Base-by-base conservation (phyloP, 2,888 invertebrate genomes). In the Vanessa cardui region DNA sequence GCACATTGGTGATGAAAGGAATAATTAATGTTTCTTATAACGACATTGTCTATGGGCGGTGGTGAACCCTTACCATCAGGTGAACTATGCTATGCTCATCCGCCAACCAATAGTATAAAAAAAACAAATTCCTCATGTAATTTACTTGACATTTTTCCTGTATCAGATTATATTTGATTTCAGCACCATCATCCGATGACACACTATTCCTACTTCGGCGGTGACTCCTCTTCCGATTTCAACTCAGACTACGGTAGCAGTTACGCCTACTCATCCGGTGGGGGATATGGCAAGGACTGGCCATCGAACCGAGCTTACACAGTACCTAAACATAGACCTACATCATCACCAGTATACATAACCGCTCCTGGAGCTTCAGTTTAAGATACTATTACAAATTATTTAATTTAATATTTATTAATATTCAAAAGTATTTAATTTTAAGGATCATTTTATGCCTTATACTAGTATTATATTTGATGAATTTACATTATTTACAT, bases 281-380 rank as follows among this genome's bases (percentile, higher is more conserved):
- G 85, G 0, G 89, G 83, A 0, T 92, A 90, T 59, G 86, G 85
- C 0, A 93, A 93, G 69, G 93, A 93, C 64, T 93, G 93, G 91
- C 87, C 93, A 0, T 85, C 92, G 0, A 93, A 93, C 72, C 79
- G 93, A 56, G 93, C 93, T 0, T 93, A 93, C 63, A 78, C 81
- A 1, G 65, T 87, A 69, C 80, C 86, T 6, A 92, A 90, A 56
- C 85, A 86, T 31, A 80, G 90, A 44, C 86, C 86, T 0, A 87
- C 90, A 0, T 77, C 83, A 0, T 72, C 88, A 0, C 87, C 92
- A 0, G 78, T 85, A 1, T 92, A 90, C 46, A 88, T 91, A 0
- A 92, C 92, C 0, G 92, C 92, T 0, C 92, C 92, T 0, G 92
- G 92, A 0, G 76, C 81, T 1, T 78, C 83, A 0, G 86, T 79